A percentile compares a stretch with the other conserved stretches of the same genome.
phyloP scores from a whole-genome alignment of 64 coral and sea anemone species.

The Trachythela sp. region DNA sequence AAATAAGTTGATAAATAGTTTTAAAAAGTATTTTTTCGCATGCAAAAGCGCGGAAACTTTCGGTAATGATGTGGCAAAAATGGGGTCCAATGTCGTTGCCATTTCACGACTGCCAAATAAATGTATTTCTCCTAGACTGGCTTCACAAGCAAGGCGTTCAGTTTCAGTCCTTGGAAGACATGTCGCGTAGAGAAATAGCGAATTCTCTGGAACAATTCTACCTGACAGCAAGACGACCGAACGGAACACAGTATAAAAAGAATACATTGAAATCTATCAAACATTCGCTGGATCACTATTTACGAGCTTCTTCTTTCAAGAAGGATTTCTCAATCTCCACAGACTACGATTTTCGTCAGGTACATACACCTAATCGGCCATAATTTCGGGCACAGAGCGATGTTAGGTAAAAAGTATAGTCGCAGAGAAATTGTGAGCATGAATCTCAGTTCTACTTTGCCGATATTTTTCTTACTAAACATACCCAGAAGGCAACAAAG shows the following conservation, averaged over 20 bases:
- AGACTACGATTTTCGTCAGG: slow-evolving; percentile 14
- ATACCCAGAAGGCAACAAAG: too few species aligned
- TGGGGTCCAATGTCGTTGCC: too few species aligned
- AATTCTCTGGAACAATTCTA: slow-evolving; percentile 2
- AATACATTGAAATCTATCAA: slow-evolving; percentile 15
- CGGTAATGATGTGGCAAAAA: too few species aligned
- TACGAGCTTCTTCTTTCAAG: background rate
- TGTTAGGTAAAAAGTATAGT: too few species aligned
- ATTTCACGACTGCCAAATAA: background rate
- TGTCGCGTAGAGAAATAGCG: background rate
- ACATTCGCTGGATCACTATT: background rate
- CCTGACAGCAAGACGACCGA: background rate
- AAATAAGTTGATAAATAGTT: too few species aligned
- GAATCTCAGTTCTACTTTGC: too few species aligned
- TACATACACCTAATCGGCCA: background rate
- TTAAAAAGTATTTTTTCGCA: too few species aligned
- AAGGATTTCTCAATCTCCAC: background rate
- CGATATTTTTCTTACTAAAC: too few species aligned
- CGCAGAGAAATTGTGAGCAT: too few species aligned
- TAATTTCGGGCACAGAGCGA: too few species aligned
- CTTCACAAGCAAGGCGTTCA: background rate
- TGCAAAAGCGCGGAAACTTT: too few species aligned
- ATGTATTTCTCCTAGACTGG: background rate
- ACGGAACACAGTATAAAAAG: slow-evolving; percentile 9
- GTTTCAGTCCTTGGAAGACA: background rate